Conservation (phyloP, 2,888 invertebrate genomes). For the Philopedon plagiatum region DNA sequence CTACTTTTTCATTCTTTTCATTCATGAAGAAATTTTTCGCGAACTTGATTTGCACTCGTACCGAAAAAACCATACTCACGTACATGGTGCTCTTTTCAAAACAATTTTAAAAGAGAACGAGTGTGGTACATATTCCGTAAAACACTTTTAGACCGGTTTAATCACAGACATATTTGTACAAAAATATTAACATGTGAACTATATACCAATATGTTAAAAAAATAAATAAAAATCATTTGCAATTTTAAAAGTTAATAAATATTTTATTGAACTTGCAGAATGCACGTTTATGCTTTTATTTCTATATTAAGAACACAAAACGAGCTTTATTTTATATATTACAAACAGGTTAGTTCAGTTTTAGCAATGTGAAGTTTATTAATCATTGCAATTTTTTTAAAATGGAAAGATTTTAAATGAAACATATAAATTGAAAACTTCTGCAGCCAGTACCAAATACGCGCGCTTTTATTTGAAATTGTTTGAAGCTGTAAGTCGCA, state of each 20-base stretch:
- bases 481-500: background rate
- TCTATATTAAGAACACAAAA: no score
- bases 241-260: no score
- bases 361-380: no score
- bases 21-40: background rate
- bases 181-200: conserved; percentile 14
- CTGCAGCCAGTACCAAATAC: background rate
- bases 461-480: background rate
- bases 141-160: conserved; percentile 41
- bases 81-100: background rate
- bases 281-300: no score
- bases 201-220: conserved; percentile 18
- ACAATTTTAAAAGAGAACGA: conserved; percentile 38
- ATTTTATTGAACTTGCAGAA: no score
- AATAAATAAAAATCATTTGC: background rate
- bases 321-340: no score
- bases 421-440: no score
- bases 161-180: conserved; percentile 13
- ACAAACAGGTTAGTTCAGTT: no score
- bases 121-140: conserved; percentile 32
- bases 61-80: background rate
- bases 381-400: no score
- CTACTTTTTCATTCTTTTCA: background rate
- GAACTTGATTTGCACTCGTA: background rate
- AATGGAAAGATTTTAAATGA: no score